phyloP scores from a whole-genome alignment of 2,797 vertebrate genomes.

The Aplochiton taeniatus region DNA sequence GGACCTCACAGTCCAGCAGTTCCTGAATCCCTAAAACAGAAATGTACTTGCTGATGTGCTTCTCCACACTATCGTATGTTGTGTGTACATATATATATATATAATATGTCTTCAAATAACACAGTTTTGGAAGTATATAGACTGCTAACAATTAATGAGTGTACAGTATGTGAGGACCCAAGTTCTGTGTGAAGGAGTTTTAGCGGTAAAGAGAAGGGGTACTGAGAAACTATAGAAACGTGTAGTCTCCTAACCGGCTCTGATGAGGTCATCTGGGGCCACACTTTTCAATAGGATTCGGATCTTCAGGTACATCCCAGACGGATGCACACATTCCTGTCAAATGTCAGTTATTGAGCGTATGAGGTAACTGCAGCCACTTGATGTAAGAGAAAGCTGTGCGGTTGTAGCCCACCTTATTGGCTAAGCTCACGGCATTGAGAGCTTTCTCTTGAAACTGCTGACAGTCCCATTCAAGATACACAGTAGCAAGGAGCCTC shows the following conservation, averaged over 20 bases:
- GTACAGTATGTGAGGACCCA: too few relatives aligned
- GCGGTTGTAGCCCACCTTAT: slow-evolving; percentile 75
- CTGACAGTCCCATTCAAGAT: slow-evolving; percentile 83
- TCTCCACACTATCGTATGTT: slow-evolving; percentile 13
- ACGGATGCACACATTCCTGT: slow-evolving; percentile 80
- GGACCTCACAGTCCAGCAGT: slow-evolving; percentile 72
- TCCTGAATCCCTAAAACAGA: slow-evolving; percentile 76
- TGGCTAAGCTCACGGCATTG: slow-evolving; percentile 81
- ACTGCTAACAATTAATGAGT: too few relatives aligned
- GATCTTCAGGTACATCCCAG: slow-evolving; percentile 86
- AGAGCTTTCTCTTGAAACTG: slow-evolving; percentile 83
- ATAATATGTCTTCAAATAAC: too few relatives aligned
- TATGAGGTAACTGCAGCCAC: neutral
- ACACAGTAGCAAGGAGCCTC: slow-evolving; percentile 84
- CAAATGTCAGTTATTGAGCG: slow-evolving; percentile 29
- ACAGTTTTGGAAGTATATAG: too few relatives aligned
- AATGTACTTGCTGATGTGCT: slow-evolving; percentile 9
- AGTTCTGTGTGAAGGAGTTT: too few relatives aligned
- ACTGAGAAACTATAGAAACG: neutral
- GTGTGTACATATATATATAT: too few relatives aligned
- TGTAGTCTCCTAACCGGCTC: slow-evolving; percentile 75
- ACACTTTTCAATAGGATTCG: slow-evolving; percentile 82
- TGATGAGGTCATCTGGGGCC: slow-evolving; percentile 76
- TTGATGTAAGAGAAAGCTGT: neutral
- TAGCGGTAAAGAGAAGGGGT: neutral